Conservation (phyloP, 2,113 vertebrate genomes). For the Thryonomys swinderianus region DNA sequence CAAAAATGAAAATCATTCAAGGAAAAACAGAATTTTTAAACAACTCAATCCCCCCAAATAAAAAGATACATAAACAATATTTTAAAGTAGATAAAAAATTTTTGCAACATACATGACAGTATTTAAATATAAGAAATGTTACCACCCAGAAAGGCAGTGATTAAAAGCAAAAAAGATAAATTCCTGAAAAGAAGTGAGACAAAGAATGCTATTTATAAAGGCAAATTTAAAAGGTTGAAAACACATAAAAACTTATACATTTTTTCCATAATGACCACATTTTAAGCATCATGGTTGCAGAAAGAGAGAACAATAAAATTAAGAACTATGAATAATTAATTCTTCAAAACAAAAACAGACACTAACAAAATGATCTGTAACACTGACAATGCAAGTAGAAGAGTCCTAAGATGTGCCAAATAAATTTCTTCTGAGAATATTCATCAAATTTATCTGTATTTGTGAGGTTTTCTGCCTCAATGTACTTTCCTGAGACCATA, state of each 20-base stretch:
- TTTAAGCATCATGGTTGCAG: background rate
- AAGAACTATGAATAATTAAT: background rate
- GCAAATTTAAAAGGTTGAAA: background rate
- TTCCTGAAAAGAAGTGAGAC: background rate
- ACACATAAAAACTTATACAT: background rate
- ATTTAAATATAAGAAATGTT: background rate
- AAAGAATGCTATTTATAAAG: background rate
- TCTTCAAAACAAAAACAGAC: conserved; percentile 10
- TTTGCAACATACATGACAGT: background rate
- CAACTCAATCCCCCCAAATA: background rate
- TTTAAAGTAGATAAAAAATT: background rate
- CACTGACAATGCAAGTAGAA: background rate
- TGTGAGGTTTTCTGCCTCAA: background rate
- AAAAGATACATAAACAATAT: background rate
- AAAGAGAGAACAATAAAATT: background rate
- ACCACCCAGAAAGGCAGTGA: background rate
- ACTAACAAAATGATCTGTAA: background rate
- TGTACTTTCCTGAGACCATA: background rate
- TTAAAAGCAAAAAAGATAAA: background rate
- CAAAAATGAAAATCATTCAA: background rate
- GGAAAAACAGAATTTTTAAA: background rate
- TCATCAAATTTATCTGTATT: background rate
- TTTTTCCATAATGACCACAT: background rate
- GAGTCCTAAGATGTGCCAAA: background rate
- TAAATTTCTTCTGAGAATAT: background rate